phyloP scores from a whole-genome alignment of 53 echinoderm and acorn worm species.

The Arbacia lixula region DNA sequence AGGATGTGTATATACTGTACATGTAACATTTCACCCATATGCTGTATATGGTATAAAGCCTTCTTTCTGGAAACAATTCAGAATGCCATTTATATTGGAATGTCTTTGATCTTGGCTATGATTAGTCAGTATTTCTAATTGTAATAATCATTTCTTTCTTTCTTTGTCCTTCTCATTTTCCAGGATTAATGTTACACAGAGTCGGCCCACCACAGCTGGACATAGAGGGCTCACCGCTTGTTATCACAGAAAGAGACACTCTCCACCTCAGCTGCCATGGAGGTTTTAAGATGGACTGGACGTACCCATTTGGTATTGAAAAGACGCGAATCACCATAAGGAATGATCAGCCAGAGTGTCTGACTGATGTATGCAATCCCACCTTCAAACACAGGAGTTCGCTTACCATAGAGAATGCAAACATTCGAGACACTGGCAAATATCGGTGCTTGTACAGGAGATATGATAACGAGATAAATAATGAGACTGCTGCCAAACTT shows the following conservation, averaged over 20 bases:
- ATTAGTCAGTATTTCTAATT: no score
- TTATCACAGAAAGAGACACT: slow-evolving; percentile 13
- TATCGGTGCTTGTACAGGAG: slow-evolving; percentile 49
- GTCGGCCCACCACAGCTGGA: slow-evolving; percentile 44
- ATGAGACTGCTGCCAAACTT: slow-evolving; percentile 35
- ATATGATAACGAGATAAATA: slow-evolving; percentile 12
- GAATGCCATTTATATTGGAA: no score
- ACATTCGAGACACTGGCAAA: slow-evolving; percentile 26
- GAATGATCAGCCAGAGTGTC: not conserved
- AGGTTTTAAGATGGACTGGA: slow-evolving; percentile 35
- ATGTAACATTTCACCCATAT: no score
- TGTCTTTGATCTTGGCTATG: no score
- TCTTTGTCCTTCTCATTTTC: not conserved
- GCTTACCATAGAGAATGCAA: slow-evolving; percentile 2
- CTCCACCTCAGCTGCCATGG: slow-evolving; percentile 29
- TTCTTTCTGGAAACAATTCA: no score
- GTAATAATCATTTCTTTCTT: not conserved
- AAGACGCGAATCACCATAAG: slow-evolving; percentile 19
- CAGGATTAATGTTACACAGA: slow-evolving; percentile 34
- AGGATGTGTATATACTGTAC: no score
- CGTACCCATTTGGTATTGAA: slow-evolving; percentile 15
- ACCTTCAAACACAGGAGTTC: slow-evolving; percentile 1
- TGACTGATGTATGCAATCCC: not conserved
- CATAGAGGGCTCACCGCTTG: slow-evolving; percentile 6
- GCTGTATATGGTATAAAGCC: no score